Evolutionary conservation across 2,113 vertebrate species (phyloP), one percentile per base, ranked within the genome.

Genomic region (Pygoscelis adeliae): DNA sequence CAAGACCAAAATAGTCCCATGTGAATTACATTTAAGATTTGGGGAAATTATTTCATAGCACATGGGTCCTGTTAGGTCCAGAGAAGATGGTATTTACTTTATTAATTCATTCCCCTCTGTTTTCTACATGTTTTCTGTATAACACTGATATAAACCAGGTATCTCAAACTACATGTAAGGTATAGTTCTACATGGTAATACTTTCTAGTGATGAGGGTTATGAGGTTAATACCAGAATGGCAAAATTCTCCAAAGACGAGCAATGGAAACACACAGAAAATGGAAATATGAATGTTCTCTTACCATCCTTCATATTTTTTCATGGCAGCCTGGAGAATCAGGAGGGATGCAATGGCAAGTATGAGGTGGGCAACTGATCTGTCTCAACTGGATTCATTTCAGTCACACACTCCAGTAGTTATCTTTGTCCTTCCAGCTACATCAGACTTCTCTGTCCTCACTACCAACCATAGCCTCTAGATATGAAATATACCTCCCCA

Each of bases 401-500:
- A 90, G 89, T 91, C 87, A 93, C 25, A 88, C 65, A 59, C 40
- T 87, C 8, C 9, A 47, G 74, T 32, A 87, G 34, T n/a, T 90
- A 79, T 47, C 81, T 94, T 93, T 85, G 70, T 58, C 96, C 79
- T 95, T 94, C 49, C 70, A 85, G 61, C 23, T 92, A 87, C 42
- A 76, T 40, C 87, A 92, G 63, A 78, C 12, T 94, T 92, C 53
- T 81, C 72, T 70, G 81, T 83, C 66, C 93, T 93, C 56, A 95
- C 15, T 53, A 87, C 38, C 52, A 79, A 46, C 65, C 49, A 26
- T 1, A 67, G 79, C 36, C 58, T 81, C 97, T 86, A 81, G 32
- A 86, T 32, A 87, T 83, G 73, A 95, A 87, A 94, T 91, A 97
- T 29, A 87, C 3, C 13, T 36, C 34, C 20, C 8, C 44, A 40